phyloP scores from a whole-genome alignment of 92 coral and sea anemone species.

The Bergia sp. region DNA sequence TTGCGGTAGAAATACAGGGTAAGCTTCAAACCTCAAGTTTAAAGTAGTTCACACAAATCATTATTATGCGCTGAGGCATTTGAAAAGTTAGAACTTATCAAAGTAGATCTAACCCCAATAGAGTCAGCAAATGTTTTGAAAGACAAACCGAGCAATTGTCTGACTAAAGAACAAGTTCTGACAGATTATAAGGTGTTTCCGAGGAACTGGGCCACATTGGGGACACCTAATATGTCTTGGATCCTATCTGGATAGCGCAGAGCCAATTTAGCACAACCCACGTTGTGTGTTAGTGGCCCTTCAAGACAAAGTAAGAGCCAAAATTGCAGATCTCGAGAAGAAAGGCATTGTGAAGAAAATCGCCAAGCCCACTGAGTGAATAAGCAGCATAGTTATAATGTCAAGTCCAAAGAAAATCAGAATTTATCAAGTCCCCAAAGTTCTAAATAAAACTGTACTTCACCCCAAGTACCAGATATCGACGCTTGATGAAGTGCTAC shows the following conservation, averaged over 20 bases:
- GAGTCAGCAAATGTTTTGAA: slow-evolving; percentile 1
- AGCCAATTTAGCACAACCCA: slow-evolving; percentile 36
- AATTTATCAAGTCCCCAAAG: slow-evolving; percentile 19
- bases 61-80: slow-evolving; percentile 42
- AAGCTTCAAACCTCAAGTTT: slow-evolving; percentile 46
- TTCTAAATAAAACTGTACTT: slow-evolving; percentile 31
- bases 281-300: not conserved
- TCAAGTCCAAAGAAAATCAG: slow-evolving; percentile 29
- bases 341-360: too few relatives aligned
- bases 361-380: too few relatives aligned
- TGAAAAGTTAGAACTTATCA: slow-evolving; percentile 31
- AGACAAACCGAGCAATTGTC: not conserved
- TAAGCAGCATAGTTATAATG: slow-evolving; percentile 44
- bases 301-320: too few relatives aligned
- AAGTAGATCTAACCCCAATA: not conserved
- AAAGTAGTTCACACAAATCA: slow-evolving; percentile 54
- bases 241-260: not conserved
- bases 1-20: slow-evolving; percentile 26
- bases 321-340: too few relatives aligned
- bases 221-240: slow-evolving; percentile 44
- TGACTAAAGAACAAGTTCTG: slow-evolving; percentile 28
- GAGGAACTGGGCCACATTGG: slow-evolving; percentile 49
- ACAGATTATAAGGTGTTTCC: slow-evolving; percentile 29
- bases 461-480: slow-evolving; percentile 42
- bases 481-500: slow-evolving; percentile 43